phyloP scores from a whole-genome alignment of 2,113 vertebrate species.

The Hippotragus niger region DNA sequence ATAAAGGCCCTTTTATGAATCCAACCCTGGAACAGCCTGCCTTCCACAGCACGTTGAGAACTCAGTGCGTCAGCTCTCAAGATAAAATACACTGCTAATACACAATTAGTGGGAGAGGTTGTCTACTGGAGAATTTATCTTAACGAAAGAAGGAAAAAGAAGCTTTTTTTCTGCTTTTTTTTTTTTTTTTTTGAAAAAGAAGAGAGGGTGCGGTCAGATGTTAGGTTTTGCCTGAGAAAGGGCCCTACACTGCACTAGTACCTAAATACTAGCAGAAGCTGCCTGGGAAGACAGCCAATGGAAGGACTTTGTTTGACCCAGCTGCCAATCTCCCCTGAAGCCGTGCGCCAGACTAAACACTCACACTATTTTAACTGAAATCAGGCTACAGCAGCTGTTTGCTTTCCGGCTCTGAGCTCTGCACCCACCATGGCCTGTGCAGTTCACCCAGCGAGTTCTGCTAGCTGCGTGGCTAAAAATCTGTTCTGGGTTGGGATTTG shows the following conservation, averaged over 20 bases:
- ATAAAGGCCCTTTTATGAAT: conserved; percentile 86
- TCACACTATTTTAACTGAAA: conserved; percentile 89
- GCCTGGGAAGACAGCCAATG: conserved; percentile 89
- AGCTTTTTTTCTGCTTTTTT: conserved; percentile 7
- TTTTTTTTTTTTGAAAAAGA: conserved; percentile 61
- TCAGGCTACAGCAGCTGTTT: conserved; percentile 93
- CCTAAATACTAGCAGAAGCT: conserved; percentile 91
- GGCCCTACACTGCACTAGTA: conserved; percentile 84
- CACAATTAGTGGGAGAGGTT: conserved; percentile 82
- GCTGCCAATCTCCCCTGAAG: conserved; percentile 95
- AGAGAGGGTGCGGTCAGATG: conserved; percentile 88
- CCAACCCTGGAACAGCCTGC: conserved; percentile 79
- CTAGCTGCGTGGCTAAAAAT: conserved; percentile 78
- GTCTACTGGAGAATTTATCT: conserved; percentile 82
- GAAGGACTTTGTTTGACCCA: conserved; percentile 95
- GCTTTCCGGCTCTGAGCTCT: conserved; percentile 87
- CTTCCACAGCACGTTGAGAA: conserved; percentile 76
- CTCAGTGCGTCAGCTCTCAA: conserved; percentile 77
- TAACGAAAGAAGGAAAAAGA: conserved; percentile 78
- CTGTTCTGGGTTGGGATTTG: conserved; percentile 69
- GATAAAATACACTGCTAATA: conserved; percentile 79
- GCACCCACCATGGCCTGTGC: conserved; percentile 82
- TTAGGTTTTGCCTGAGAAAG: conserved; percentile 87
- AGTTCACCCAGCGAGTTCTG: conserved; percentile 78
- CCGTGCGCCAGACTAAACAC: conserved; percentile 96